Evolutionary conservation across 1,140 invertebrate species (phyloP), one percentile per base, ranked within the genome.

Genomic region (Plutomurus gul): DNA sequence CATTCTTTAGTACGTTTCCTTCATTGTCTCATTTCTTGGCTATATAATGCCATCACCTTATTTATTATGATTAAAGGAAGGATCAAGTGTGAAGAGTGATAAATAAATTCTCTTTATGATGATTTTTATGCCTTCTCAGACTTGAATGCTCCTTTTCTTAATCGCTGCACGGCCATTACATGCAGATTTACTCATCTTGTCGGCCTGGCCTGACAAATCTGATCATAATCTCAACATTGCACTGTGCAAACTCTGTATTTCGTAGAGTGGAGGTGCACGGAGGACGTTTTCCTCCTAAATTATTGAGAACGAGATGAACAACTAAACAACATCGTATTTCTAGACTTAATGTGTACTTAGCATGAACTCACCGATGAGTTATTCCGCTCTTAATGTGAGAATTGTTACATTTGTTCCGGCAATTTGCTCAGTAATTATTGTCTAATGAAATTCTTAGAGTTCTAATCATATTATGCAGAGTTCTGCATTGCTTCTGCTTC

Each of bases 291-390:
- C 56, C 27, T 30, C 18, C 10, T 65, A 65, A 65, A 65, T 65
- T 65, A 65, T 65, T 33, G 16, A 65, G 36, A 65, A 65, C 56
- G 56, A 65, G 56, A 65, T 65, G 27, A 65, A 65, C 56, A 65
- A 65, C 56, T 36, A 65, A 65, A 65, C 56, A 65, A 65, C 56
- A 65, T 65, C 56, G 56, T 65, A 65, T 65, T 65, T 65, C 56
- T 65, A 65, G 56, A 33, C 56, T 65, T 65, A 65, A 65, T 65
- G 56, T 65, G 30, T 65, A 36, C 56, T 16, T 11, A 65, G 30
- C 56, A 65, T 60, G 51, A 60, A 60, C 51, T 60, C 33, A 30
- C 25, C 30, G 27, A 36, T 65, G 56, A 65, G 27, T 65, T 65
- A 65, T 36, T 30, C 18, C 56, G n/a, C n/a, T n/a, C 18, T 33